Evolutionary conservation across 2,888 invertebrate species (phyloP).

Genomic region (Chrysotoxum bicinctum): DNA sequence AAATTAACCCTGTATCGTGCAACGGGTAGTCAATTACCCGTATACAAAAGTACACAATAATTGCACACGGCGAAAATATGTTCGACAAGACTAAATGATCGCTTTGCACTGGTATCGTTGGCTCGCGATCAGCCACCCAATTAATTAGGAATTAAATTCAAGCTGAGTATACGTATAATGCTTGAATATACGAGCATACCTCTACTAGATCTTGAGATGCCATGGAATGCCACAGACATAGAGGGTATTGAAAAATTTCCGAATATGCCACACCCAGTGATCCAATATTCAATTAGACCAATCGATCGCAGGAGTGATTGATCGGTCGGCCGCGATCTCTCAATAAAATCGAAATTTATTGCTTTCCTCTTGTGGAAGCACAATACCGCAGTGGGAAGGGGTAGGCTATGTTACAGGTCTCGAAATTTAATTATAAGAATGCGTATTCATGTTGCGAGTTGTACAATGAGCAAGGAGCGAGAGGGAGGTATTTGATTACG

Average conservation of each 20-base stretch:
- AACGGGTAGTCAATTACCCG: constrained; percentile 47
- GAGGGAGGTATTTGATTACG: constrained; percentile 14
- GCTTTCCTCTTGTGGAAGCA: neutral
- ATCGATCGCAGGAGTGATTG: constrained; percentile 49
- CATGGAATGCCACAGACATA: constrained; percentile 9
- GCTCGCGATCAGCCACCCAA: constrained; percentile 47
- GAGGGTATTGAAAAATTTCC: constrained; percentile 5
- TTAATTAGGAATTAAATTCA: constrained; percentile 62
- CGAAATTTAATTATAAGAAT: constrained; percentile 51
- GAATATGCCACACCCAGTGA: constrained; percentile 50
- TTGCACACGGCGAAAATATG: constrained; percentile 48
- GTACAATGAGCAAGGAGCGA: neutral
- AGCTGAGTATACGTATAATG: constrained; percentile 12
- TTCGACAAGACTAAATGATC: constrained; percentile 65
- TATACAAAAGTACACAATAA: constrained; percentile 36
- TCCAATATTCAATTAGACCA: constrained; percentile 52
- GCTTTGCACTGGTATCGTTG: constrained; percentile 41
- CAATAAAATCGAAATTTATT: constrained; percentile 61
- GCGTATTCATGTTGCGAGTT: constrained; percentile 21
- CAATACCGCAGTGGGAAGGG: too few relatives aligned
- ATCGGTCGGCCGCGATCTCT: constrained; percentile 61
- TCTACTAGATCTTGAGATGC: neutral
- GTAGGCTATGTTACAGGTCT: neutral
- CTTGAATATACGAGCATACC: neutral
- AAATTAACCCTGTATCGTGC: constrained; percentile 58